A percentile compares a stretch with the other conserved stretches of the same genome.
Evolutionary conservation across 2,113 vertebrate species (phyloP).

Genomic region (Rhinolophus ferrumequinum): DNA sequence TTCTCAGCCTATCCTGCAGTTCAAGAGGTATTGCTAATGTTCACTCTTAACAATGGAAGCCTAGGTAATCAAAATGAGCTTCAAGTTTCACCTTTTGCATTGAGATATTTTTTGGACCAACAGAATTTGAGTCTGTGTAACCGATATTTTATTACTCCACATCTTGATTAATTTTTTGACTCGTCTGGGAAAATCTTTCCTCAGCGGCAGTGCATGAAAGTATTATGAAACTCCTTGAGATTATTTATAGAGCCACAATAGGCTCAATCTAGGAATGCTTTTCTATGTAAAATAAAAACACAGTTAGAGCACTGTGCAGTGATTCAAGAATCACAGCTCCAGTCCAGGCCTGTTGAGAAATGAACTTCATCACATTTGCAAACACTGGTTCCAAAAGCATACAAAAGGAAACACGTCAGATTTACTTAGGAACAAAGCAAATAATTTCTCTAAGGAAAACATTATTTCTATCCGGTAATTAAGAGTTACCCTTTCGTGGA

Average conservation of each 20-base stretch:
- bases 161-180: constrained; percentile 25
- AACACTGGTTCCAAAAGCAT: constrained; percentile 51
- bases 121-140: not conserved
- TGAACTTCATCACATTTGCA: constrained; percentile 52
- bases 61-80: not conserved
- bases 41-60: not conserved
- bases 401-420: constrained; percentile 60
- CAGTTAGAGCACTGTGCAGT: constrained; percentile 49
- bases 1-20: not conserved
- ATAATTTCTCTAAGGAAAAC: constrained; percentile 60
- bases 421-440: constrained; percentile 74
- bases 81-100: not conserved
- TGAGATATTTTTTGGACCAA: not conserved
- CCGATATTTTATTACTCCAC: not conserved
- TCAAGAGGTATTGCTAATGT: not conserved
- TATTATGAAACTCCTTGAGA: not conserved
- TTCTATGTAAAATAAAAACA: constrained; percentile 64
- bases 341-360: constrained; percentile 40
- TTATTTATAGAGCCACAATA: constrained; percentile 26
- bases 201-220: not conserved
- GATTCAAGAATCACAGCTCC: not conserved
- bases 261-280: constrained; percentile 53
- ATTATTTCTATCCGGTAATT: constrained; percentile 59
- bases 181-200: not conserved
- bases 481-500: constrained; percentile 38